phyloP scores from a whole-genome alignment of 1,140 invertebrate genomes.

The Drosophila nikananu region DNA sequence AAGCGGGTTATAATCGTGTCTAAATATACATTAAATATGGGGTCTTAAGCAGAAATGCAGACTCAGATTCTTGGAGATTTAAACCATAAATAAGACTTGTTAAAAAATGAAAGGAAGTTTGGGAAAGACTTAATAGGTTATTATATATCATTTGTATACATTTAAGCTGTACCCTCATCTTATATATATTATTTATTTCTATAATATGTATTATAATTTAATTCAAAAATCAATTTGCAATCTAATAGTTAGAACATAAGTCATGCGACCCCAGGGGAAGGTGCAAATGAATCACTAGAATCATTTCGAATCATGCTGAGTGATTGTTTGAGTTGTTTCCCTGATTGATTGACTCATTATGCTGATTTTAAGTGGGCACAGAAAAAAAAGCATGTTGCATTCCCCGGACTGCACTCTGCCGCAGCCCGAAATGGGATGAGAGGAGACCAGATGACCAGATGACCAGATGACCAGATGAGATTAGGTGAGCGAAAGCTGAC shows the following conservation, averaged over 20 bases:
- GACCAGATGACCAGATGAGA: not conserved
- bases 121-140: too few relatives aligned
- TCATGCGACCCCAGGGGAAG: not conserved
- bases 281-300: not conserved
- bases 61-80: not conserved
- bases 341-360: constrained; percentile 35
- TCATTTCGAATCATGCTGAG: not conserved
- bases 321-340: constrained; percentile 8
- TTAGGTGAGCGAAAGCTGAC: constrained; percentile 12
- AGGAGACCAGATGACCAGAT: not conserved
- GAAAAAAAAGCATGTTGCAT: constrained; percentile 7
- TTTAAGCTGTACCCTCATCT: too few relatives aligned
- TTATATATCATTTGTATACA: too few relatives aligned
- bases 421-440: not conserved
- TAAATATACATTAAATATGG: not conserved
- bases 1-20: not conserved
- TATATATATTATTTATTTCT: too few relatives aligned
- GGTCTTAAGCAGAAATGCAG: not conserved
- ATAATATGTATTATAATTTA: too few relatives aligned
- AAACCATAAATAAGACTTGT: not conserved
- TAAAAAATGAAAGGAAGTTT: not conserved
- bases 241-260: too few relatives aligned
- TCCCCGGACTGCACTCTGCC: not conserved
- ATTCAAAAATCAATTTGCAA: too few relatives aligned
- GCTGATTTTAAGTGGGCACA: constrained; percentile 9